Evolutionary conservation across 2,888 invertebrate species (phyloP), one percentile per base, ranked within the genome.

Genomic region (Alcis repandata): DNA sequence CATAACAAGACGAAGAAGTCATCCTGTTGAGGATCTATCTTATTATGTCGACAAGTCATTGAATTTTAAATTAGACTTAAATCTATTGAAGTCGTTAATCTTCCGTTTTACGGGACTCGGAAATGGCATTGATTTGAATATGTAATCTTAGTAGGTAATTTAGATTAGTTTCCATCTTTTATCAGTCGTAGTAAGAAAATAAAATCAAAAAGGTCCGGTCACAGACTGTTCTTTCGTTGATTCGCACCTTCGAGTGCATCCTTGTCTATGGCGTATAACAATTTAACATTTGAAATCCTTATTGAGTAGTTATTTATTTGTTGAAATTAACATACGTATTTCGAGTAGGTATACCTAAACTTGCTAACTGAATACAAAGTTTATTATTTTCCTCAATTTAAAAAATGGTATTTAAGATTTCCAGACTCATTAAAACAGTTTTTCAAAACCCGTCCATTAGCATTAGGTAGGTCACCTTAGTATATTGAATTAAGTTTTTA

Each of bases 91-190:
- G 58, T 32, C 40, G 43, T 27, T 20, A 54, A 62, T 52, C 67
- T 68, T 68, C 68, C 67, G 59, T 64, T 65, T 48, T 57, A 62
- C 43, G 43, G 45, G 59, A 67, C 70, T 68, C 63, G 66, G 63
- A 70, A 68, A 64, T 45, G 15, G 17, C n/a, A 56, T 15, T 58
- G 56, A 27, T 27, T 22, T 15, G 11, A 27, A 27, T 27, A 27
- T 41, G 10, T 20, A 52, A 38, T 38, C 7, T 17, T n/a, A 22
- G 1, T n/a, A 27, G 22, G 22, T 15, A n/a, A 4, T 27, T 27
- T 49, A n/a, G 2, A 3, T 49, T 45, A 20, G 9, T 41, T 41
- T 38, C n/a, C n/a, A 38, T 38, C 3, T 13, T n/a, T 38, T 38
- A 38, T 38, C n/a, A 38, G 6, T 13, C 13, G 2, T 13, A 38